phyloP scores from a whole-genome alignment of 1,140 invertebrate species.

The Aradophagus sp. region DNA sequence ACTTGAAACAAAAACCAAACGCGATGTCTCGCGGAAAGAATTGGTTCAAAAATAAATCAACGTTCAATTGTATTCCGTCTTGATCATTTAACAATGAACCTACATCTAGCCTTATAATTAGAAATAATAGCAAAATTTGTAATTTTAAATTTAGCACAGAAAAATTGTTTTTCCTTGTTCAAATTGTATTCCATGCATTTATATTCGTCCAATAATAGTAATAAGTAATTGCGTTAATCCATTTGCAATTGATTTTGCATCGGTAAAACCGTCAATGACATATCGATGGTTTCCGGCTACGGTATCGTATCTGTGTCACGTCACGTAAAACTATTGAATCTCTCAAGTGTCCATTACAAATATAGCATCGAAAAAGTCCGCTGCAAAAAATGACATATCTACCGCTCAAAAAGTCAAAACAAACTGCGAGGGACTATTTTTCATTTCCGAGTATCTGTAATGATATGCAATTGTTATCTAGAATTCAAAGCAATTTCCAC shows the following conservation, averaged over 20 bases:
- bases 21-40: neutral
- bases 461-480: slow-evolving; percentile 30
- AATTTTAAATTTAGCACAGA: no score
- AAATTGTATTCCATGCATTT: neutral
- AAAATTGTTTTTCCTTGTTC: no score
- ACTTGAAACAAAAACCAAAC: slow-evolving; percentile 19
- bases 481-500: no score
- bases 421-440: slow-evolving; percentile 32
- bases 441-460: slow-evolving; percentile 29
- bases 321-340: slow-evolving; percentile 40
- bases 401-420: slow-evolving; percentile 37
- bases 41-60: slow-evolving; percentile 16
- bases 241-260: slow-evolving; percentile 11
- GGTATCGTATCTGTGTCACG: slow-evolving; percentile 23
- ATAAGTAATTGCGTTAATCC: slow-evolving; percentile 21
- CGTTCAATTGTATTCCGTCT: no score
- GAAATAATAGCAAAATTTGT: no score
- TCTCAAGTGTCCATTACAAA: slow-evolving; percentile 45
- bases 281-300: slow-evolving; percentile 25
- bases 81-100: no score
- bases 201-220: no score
- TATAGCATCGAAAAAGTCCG: slow-evolving; percentile 27
- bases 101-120: no score
- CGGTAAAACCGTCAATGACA: slow-evolving; percentile 17
- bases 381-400: slow-evolving; percentile 41